Conservation (phyloP, 1,140 invertebrate species). For the Drosophila grimshawi region DNA sequence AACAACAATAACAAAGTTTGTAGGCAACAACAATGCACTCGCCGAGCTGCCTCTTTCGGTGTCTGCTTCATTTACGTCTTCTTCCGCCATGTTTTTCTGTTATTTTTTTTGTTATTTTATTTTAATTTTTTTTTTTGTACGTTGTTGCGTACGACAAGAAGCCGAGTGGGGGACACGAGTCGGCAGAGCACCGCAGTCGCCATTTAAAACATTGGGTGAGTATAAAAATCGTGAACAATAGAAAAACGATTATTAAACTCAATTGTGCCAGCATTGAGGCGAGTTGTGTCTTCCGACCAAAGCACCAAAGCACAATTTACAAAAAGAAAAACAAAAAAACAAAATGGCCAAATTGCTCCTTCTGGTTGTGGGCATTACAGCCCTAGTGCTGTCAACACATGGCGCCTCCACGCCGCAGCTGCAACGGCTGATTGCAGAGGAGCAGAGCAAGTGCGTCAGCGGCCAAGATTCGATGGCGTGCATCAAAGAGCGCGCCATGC, state of each 20-base stretch:
- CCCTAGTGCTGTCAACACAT: slow-evolving; percentile 46
- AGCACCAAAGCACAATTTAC: slow-evolving; percentile 8
- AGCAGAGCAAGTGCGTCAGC: slow-evolving; percentile 88
- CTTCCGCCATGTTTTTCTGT: slow-evolving; percentile 63
- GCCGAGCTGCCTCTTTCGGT: slow-evolving; percentile 55
- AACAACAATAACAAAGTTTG: slow-evolving; percentile 11
- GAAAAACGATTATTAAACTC: slow-evolving; percentile 84
- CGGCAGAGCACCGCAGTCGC: slow-evolving; percentile 15
- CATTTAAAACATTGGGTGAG: slow-evolving; percentile 73
- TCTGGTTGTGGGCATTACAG: slow-evolving; percentile 60
- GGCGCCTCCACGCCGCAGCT: slow-evolving; percentile 88
- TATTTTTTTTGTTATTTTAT: slow-evolving; percentile 29
- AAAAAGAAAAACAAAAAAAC: slow-evolving; percentile 47
- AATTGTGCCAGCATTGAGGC: slow-evolving; percentile 79
- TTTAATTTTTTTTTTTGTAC: slow-evolving; percentile 13
- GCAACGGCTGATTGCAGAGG: slow-evolving; percentile 90
- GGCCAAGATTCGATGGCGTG: slow-evolving; percentile 92
- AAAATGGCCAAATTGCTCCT: slow-evolving; percentile 75
- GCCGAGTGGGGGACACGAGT: slow-evolving; percentile 11
- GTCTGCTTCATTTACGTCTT: slow-evolving; percentile 77
- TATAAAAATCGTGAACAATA: slow-evolving; percentile 85
- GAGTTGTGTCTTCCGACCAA: slow-evolving; percentile 69
- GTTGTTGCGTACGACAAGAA: slow-evolving; percentile 29
- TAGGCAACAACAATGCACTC: slow-evolving; percentile 41
- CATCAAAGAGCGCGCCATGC: slow-evolving; percentile 92